phyloP scores from a whole-genome alignment of 2,888 invertebrate species.

The Auanema freiburgensis region DNA sequence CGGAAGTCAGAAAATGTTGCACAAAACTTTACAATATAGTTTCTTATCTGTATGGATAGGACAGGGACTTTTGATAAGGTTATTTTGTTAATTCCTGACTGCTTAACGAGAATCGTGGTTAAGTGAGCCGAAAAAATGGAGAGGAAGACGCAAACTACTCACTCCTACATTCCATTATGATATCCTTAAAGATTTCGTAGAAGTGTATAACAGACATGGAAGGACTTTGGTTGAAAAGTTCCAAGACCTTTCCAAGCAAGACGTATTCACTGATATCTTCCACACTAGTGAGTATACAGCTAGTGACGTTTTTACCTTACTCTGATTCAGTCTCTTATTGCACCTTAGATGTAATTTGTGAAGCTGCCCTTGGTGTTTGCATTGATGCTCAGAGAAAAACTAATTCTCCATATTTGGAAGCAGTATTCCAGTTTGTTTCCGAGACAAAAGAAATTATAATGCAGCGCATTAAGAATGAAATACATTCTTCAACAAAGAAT shows the following conservation, averaged over 20 bases:
- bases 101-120: conserved; percentile 4
- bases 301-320: conserved; percentile 19
- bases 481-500: conserved; percentile 62
- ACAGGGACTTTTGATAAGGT: conserved; percentile 69
- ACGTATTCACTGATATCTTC: conserved; percentile 44
- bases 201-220: conserved; percentile 63
- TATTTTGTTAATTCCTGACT: background rate
- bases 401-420: conserved; percentile 57
- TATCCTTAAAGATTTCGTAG: conserved; percentile 67
- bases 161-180: conserved; percentile 69
- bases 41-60: conserved; percentile 69
- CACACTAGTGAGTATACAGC: conserved; percentile 31
- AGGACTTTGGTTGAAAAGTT: conserved; percentile 60
- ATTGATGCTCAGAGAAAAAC: conserved; percentile 59
- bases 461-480: conserved; percentile 49
- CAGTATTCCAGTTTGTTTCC: conserved; percentile 41
- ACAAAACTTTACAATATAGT: conserved; percentile 66
- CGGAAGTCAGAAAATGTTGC: conserved; percentile 63
- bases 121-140: conserved; percentile 66
- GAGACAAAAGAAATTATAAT: background rate
- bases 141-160: conserved; percentile 65
- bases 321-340: conserved; percentile 65
- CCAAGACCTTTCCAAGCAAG: conserved; percentile 37
- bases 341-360: conserved; percentile 68
- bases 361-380: conserved; percentile 60